Evolutionary conservation across 2,113 vertebrate species (phyloP), one percentile per base, ranked within the genome.

Genomic region (Morone chrysops): DNA sequence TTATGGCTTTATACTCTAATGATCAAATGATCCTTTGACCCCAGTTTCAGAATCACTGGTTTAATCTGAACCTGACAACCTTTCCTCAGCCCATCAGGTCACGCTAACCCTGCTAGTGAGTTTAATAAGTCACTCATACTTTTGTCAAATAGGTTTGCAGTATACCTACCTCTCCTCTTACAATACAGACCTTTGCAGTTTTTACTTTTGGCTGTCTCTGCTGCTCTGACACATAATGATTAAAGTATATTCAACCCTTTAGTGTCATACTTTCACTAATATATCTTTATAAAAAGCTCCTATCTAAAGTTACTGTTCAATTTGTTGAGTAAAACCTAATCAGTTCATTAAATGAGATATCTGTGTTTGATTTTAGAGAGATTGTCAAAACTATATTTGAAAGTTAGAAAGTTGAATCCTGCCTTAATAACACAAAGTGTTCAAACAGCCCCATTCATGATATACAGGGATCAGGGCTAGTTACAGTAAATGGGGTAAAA

Each of bases 51-150:
- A 67, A 31, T 2, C 22, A 31, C 22, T 67, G 9, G 14, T 66
- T 66, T 25, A 59, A 20, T 69, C 20, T 78, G 20, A 10, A 57
- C n/a, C 54, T 36, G 18, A 31, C 40, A 65, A n/a, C 8, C n/a
- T 80, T 53, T 16, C 47, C 9, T 62, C 22, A 12, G 40, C 25
- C 38, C 50, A 18, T 80, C 11, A 59, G 70, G 61, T 59, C 61
- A 25, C 2, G 1, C 40, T 40, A 57, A 59, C 61, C 20, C 31
- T 17, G 31, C 43, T 56, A 18, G 22, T 74, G 51, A 74, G 53
- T 47, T 63, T 63, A 54, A 79, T 25, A 11, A 47, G 16, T 60
- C 41, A 73, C 56, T 47, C 41, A 60, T 47, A 43, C 53, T 47
- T 25, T 25, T 36, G 56, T 20, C 16, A 20, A 13, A 13, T 12